Conservation (phyloP, 2,113 vertebrate genomes). For the Sciurus niger region DNA sequence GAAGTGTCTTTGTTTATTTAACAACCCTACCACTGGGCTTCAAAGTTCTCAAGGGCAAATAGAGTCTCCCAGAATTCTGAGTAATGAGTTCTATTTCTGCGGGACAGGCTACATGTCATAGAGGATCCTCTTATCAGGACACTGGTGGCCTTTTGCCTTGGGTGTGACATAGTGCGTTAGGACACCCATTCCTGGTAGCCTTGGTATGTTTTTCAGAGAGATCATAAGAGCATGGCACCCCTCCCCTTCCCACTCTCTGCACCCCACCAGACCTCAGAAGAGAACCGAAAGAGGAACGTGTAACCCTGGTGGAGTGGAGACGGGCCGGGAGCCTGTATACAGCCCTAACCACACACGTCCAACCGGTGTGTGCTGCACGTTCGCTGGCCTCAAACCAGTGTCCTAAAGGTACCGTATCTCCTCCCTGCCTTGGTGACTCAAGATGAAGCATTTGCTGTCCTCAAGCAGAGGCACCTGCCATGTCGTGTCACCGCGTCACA, state of each 20-base stretch:
- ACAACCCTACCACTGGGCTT: neutral
- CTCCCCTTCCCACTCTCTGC: neutral
- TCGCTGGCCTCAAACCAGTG: neutral
- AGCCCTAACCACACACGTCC: neutral
- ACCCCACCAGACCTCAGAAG: neutral
- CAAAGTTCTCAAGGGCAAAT: neutral
- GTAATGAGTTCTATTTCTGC: neutral
- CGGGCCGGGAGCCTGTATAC: accelerated
- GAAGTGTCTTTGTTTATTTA: neutral
- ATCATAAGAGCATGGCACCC: neutral
- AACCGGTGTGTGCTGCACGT: neutral
- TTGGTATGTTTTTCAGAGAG: neutral
- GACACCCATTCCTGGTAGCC: neutral
- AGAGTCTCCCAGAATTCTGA: neutral
- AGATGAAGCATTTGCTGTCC: neutral
- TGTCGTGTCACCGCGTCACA: neutral
- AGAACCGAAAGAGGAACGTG: conserved; percentile 67
- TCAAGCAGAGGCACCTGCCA: neutral
- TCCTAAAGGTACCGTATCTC: neutral
- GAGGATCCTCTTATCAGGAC: neutral
- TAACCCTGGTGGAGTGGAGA: neutral
- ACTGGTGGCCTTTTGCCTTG: neutral
- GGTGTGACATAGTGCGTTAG: neutral
- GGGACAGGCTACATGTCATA: neutral
- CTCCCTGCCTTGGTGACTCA: neutral